Percentiles rank a stretch among this genome's conserved stretches.
phyloP scores from a whole-genome alignment of 2,113 vertebrate genomes.

The Cairina moschata region DNA sequence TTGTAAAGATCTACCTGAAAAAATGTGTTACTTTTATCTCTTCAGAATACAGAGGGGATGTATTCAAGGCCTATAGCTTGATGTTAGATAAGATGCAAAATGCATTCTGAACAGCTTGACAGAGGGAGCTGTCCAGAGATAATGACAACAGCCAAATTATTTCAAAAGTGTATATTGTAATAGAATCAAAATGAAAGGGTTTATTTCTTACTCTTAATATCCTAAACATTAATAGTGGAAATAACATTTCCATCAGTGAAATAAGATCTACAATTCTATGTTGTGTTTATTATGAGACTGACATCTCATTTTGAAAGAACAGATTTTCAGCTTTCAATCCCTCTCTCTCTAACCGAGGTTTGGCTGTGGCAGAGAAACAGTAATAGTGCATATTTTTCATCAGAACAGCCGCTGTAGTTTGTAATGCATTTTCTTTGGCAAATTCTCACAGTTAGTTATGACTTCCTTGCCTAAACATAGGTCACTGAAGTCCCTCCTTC shows the following conservation, averaged over 20 bases:
- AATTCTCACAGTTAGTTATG: not conserved
- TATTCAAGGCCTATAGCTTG: not conserved
- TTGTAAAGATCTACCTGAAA: not conserved
- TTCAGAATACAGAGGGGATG: not conserved
- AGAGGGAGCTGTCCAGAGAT: not conserved
- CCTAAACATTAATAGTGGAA: not conserved
- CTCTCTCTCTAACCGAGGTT: not conserved
- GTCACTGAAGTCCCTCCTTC: not conserved
- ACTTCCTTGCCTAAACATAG: not conserved
- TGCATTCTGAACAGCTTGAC: not conserved
- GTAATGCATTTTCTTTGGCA: conserved; percentile 1
- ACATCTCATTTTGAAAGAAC: not conserved
- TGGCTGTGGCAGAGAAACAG: not conserved
- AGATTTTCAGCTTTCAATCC: not conserved
- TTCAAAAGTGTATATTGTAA: not conserved
- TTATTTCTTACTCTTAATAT: not conserved
- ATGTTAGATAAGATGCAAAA: not conserved
- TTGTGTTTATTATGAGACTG: not conserved
- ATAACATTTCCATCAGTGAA: not conserved
- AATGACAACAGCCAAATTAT: not conserved
- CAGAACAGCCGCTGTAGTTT: not conserved
- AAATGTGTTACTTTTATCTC: not conserved
- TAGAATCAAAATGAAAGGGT: not conserved
- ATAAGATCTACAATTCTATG: not conserved
- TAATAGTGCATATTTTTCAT: not conserved